These are phyloP conservation scores for Drymonia ruficornis DNA, from an alignment of 2,888 invertebrate species.

Conservation along the genomic window DNA sequence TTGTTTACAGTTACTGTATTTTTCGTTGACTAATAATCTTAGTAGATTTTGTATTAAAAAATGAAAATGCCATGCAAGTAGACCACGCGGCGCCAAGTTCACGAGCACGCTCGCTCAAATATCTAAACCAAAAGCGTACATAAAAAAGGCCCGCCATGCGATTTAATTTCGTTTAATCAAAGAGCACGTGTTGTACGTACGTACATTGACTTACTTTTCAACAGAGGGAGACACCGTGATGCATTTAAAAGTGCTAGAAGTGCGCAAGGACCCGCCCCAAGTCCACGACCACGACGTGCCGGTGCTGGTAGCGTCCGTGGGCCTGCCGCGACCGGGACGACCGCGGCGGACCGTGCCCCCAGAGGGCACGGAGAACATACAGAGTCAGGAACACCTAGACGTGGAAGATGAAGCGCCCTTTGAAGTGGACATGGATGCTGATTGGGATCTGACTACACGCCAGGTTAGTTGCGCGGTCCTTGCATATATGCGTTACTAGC, in stretches of 20 bases:
- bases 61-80: too few relatives aligned
- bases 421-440: constrained; percentile 79
- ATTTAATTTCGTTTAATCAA: too few relatives aligned
- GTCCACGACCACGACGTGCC: constrained; percentile 97
- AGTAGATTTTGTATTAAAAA: too few relatives aligned
- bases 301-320: constrained; percentile 86
- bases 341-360: constrained; percentile 45
- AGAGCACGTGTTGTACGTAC: background rate
- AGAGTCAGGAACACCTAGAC: constrained; percentile 72
- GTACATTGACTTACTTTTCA: background rate
- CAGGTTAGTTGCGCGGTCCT: constrained; percentile 85
- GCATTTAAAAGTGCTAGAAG: constrained; percentile 93
- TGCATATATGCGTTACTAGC: background rate
- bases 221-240: constrained; percentile 94
- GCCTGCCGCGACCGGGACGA: constrained; percentile 71
- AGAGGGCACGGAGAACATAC: constrained; percentile 47
- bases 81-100: too few relatives aligned
- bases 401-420: constrained; percentile 85
- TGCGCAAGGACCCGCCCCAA: constrained; percentile 91
- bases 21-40: too few relatives aligned
- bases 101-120: too few relatives aligned
- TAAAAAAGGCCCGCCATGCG: too few relatives aligned
- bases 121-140: too few relatives aligned
- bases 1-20: too few relatives aligned
- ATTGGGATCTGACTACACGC: constrained; percentile 97